Evolutionary conservation across 2,888 invertebrate genomes (phyloP), one percentile per base, ranked within the genome.

Genomic region (Thecocarcelia acutangulata): DNA sequence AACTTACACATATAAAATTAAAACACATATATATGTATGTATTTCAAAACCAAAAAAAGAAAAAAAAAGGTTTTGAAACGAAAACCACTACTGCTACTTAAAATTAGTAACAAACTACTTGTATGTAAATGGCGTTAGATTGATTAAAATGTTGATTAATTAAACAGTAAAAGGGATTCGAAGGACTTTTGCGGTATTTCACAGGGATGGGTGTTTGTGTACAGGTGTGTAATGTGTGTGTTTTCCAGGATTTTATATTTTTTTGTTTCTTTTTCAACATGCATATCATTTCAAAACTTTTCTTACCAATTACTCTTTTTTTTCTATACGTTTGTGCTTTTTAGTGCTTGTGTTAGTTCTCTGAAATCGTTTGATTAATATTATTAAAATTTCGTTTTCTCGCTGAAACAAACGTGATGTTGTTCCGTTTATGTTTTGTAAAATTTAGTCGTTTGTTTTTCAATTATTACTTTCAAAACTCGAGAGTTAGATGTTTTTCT

Each of bases 231-330:
- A 33, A 33, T 33, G 17, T 3, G 15, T 17, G 6, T 17, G 17
- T 28, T 12, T 17, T 3, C 6, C 6, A 33, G 33, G 33, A 28
- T 17, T 17, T 24, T 11, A n/a, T 3, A n/a, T 42, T 24, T 28
- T 6, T 15, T 59, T 3, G 9, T 42, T 24, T 28, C 2, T 15
- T 59, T 44, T 50, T 44, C 17, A 37, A 42, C 52, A 74, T 78
- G 72, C 63, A 28, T 40, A 12, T 17, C 37, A n/a, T 40, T 2
- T 42, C 50, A n/a, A 42, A 72, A 44, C 2, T 59, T 66, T 66
- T 82, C 82, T 82, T 80, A 80, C 77, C 77, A 74, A 83, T 80
- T 69, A 61, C 76, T 21, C 42, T 61, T 73, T 56, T 40, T 40
- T 58, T 70, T 40, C 17, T 58, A 70, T 74, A 42, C 52, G n/a